Evolutionary conservation across 1,140 invertebrate species (phyloP).

Genomic region (Rhopalosiphum maidis): DNA sequence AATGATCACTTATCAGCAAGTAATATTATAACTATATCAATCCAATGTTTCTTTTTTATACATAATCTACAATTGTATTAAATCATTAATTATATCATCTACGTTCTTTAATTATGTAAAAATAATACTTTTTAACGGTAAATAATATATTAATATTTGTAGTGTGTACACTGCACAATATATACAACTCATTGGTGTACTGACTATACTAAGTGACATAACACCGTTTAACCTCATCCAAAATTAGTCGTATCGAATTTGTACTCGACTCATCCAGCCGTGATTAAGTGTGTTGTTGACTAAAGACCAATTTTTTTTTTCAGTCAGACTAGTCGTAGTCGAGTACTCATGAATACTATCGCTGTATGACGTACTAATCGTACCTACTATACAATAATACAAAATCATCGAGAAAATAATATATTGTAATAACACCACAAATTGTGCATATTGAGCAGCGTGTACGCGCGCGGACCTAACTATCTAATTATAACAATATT

Average conservation of each 20-base stretch:
- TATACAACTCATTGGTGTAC: neutral
- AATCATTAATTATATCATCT: too few species aligned
- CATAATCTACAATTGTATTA: neutral
- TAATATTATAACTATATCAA: neutral
- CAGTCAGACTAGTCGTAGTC: neutral
- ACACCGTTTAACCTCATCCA: neutral
- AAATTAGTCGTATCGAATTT: neutral
- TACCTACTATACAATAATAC: too few species aligned
- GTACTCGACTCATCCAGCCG: neutral
- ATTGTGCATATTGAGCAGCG: too few species aligned
- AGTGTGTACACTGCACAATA: neutral
- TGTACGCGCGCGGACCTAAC: neutral
- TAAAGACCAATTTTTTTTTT: neutral
- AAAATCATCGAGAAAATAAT: neutral
- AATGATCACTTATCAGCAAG: neutral
- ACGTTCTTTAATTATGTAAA: neutral
- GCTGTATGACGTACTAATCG: too few species aligned
- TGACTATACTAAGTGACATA: neutral
- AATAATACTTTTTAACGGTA: neutral
- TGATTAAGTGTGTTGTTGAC: neutral
- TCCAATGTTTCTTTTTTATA: neutral
- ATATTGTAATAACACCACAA: neutral
- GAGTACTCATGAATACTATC: neutral
- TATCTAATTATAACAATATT: neutral
- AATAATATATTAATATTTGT: neutral